Evolutionary conservation across 1,140 invertebrate genomes (phyloP).

Genomic region (Heliconius eleuchia): DNA sequence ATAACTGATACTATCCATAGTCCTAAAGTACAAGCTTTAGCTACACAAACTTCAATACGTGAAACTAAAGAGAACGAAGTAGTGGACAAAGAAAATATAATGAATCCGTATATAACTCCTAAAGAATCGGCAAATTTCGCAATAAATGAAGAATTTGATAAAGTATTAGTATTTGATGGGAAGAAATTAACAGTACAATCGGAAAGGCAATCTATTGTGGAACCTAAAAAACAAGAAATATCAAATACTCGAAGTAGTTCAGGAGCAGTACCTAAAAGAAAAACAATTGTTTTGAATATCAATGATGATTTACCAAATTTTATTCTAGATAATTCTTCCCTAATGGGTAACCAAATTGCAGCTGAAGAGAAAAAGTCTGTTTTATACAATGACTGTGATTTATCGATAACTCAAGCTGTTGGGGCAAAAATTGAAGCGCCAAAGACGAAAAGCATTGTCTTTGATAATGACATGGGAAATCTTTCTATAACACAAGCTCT

Average conservation of each 20-base stretch:
- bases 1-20: constrained; percentile 63
- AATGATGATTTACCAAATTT: constrained; percentile 65
- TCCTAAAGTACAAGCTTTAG: constrained; percentile 57
- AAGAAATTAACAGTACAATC: constrained; percentile 60
- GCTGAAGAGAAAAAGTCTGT: constrained; percentile 23
- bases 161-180: constrained; percentile 71
- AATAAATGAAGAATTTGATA: constrained; percentile 54
- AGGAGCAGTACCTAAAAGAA: constrained; percentile 42
- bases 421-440: constrained; percentile 24
- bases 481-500: constrained; percentile 49
- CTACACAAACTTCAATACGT: constrained; percentile 37
- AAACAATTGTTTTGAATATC: constrained; percentile 58
- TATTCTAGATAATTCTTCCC: constrained; percentile 4
- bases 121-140: constrained; percentile 58
- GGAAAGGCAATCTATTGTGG: constrained; percentile 40
- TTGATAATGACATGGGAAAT: constrained; percentile 40
- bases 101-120: constrained; percentile 62
- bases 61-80: constrained; percentile 17
- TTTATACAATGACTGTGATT: constrained; percentile 43
- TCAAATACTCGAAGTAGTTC: neutral
- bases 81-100: constrained; percentile 65
- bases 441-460: constrained; percentile 43
- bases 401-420: constrained; percentile 48
- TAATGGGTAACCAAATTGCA: neutral
- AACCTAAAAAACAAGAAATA: constrained; percentile 16